Percentiles rank a stretch among this genome's conserved stretches.
phyloP scores from a whole-genome alignment of 2,888 invertebrate species.

The Andrena hattorfiana region DNA sequence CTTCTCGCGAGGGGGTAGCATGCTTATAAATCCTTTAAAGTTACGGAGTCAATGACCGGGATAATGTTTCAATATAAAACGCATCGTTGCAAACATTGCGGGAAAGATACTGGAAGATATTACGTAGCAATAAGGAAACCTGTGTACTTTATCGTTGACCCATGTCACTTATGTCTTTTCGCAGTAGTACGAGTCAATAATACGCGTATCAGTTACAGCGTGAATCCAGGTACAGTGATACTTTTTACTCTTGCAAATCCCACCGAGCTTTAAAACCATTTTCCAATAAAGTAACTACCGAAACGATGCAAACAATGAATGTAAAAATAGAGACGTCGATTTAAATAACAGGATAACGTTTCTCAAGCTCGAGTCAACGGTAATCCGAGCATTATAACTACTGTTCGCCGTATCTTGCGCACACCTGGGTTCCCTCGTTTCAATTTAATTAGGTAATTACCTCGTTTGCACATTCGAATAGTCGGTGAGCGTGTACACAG shows the following conservation, averaged over 20 bases:
- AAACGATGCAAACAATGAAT: background rate
- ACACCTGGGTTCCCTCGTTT: constrained; percentile 8
- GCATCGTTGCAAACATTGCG: too few relatives aligned
- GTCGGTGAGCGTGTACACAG: background rate
- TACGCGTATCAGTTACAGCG: background rate
- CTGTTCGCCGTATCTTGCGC: background rate
- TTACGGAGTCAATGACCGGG: too few relatives aligned
- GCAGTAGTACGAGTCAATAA: constrained; percentile 2
- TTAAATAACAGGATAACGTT: constrained; percentile 12
- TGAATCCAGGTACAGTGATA: background rate
- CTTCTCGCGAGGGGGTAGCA: background rate
- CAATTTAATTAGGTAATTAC: constrained; percentile 50
- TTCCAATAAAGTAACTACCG: background rate
- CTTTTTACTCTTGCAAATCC: background rate
- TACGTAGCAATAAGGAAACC: background rate
- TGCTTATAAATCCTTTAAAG: background rate
- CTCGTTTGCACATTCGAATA: constrained; percentile 39
- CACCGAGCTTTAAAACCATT: background rate
- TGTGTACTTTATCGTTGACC: background rate
- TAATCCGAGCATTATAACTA: constrained; percentile 46
- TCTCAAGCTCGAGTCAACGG: constrained; percentile 2
- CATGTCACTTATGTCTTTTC: background rate
- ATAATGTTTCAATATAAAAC: too few relatives aligned
- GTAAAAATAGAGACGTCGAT: background rate
- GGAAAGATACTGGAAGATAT: too few relatives aligned